Evolutionary conservation across 2,888 invertebrate species (phyloP), one percentile per base, ranked within the genome.

Genomic region (Uloborus plumipes): DNA sequence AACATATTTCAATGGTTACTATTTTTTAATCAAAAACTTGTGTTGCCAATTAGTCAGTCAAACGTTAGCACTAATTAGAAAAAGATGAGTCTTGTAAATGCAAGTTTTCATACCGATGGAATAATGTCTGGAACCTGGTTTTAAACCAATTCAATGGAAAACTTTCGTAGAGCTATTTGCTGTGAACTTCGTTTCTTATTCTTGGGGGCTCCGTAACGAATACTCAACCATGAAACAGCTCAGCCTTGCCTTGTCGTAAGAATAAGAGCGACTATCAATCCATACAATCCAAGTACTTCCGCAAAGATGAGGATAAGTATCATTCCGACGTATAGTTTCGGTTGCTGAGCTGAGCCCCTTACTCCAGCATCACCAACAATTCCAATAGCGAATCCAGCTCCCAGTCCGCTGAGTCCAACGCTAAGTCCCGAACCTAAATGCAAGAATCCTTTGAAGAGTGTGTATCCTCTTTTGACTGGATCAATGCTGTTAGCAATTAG

Each of bases 281-380:
- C 99, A 92, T 99, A 99, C 88, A 99, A 95, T 94, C 99, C 99
- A 93, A 99, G 93, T 90, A 99, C 99, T 94, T 99, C 99, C 89
- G 99, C 99, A 92, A 99, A 99, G 92, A 99, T 99, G 91, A 99
- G 95, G 92, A 99, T 99, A 89, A 99, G 94, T 91, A 99, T 98
- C 98, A 99, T 99, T 90, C 99, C 99, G 90, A 99, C 99, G 92
- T 98, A 99, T 89, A 99, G 93, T 91, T 99, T 95, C 75, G 99
- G 99, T 90, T 99, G 99, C 90, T 99, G 99, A 87, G 99, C 99
- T 87, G 98, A 99, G 88, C 99, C 99, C 89, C 99, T 93, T 79
- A 99, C 99, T 88, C 99, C 99, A 77, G 99, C 99, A 90, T 99
- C 99, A 87, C 99, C 99, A 81, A 99, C 99, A 88, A 99, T 98